Evolutionary conservation across 2,888 invertebrate species (phyloP).

Genomic region (Rosalia funebris): DNA sequence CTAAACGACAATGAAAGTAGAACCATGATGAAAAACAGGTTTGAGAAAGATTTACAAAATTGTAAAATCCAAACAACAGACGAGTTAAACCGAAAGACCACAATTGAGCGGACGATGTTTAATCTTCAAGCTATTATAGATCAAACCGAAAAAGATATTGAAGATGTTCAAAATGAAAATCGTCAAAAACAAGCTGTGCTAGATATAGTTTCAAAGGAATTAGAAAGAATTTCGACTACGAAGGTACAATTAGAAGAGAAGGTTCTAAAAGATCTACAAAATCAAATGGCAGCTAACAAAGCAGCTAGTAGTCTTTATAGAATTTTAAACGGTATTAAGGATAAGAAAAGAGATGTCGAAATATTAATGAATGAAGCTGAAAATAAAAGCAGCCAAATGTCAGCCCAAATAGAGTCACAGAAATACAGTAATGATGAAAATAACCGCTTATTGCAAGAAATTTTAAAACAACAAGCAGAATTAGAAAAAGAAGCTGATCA

Average conservation of each 20-base stretch:
- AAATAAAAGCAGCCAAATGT: slow-evolving; percentile 69
- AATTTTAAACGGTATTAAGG: slow-evolving; percentile 52
- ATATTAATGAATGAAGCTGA: slow-evolving; percentile 62
- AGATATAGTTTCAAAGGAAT: slow-evolving; percentile 53
- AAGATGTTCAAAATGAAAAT: slow-evolving; percentile 63
- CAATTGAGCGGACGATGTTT: slow-evolving; percentile 67
- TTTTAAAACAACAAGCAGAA: slow-evolving; percentile 57
- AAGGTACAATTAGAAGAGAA: slow-evolving; percentile 73
- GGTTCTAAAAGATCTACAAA: slow-evolving; percentile 38
- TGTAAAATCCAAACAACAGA: slow-evolving; percentile 64
- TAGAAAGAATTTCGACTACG: slow-evolving; percentile 66
- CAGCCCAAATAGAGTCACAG: slow-evolving; percentile 70
- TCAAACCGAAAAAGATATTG: slow-evolving; percentile 68
- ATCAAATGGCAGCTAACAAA: slow-evolving; percentile 41
- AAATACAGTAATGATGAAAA: slow-evolving; percentile 52
- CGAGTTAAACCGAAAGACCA: slow-evolving; percentile 67
- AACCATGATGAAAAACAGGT: slow-evolving; percentile 69
- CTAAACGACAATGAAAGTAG: slow-evolving; percentile 75
- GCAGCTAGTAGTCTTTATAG: slow-evolving; percentile 38
- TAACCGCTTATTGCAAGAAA: slow-evolving; percentile 58
- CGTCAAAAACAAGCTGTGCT: slow-evolving; percentile 37
- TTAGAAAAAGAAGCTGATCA: slow-evolving; percentile 64
- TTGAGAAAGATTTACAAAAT: slow-evolving; percentile 68
- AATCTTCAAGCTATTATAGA: slow-evolving; percentile 68
- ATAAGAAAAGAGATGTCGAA: slow-evolving; percentile 62